Percentiles rank a stretch among this genome's conserved stretches.
Evolutionary conservation across 2,113 vertebrate genomes (phyloP).

Genomic region (Stictonetta naevosa): DNA sequence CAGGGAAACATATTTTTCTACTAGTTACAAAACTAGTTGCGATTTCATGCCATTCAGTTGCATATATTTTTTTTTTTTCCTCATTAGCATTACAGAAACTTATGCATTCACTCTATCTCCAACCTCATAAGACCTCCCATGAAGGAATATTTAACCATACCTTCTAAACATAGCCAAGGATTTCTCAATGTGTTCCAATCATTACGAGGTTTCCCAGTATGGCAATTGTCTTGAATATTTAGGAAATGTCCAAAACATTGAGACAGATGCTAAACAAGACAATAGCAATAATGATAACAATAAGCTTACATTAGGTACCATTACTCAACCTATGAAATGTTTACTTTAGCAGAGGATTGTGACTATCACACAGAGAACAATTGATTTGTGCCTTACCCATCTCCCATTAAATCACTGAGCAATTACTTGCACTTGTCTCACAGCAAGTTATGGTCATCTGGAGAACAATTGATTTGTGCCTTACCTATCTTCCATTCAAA

Average conservation of each 20-base stretch:
- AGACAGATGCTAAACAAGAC: background rate
- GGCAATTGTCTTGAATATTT: background rate
- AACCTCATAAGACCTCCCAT: background rate
- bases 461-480: background rate
- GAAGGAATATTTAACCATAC: background rate
- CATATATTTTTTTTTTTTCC: background rate
- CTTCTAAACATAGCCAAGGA: background rate
- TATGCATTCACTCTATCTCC: background rate
- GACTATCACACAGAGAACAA: background rate
- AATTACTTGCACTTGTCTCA: conserved; percentile 32
- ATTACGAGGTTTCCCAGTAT: background rate
- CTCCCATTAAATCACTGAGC: conserved; percentile 1
- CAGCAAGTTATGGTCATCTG: background rate
- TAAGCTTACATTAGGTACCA: background rate
- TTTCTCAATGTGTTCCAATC: background rate
- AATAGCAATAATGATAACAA: background rate
- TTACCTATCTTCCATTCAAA: background rate
- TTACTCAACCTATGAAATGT: background rate
- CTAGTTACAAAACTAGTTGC: background rate
- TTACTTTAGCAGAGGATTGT: background rate
- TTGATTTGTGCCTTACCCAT: background rate
- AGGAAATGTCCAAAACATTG: background rate
- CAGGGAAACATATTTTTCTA: background rate
- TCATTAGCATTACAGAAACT: background rate
- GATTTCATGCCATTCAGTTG: background rate